Conservation (phyloP, 1,140 invertebrate species). For the Papilio machaon region DNA sequence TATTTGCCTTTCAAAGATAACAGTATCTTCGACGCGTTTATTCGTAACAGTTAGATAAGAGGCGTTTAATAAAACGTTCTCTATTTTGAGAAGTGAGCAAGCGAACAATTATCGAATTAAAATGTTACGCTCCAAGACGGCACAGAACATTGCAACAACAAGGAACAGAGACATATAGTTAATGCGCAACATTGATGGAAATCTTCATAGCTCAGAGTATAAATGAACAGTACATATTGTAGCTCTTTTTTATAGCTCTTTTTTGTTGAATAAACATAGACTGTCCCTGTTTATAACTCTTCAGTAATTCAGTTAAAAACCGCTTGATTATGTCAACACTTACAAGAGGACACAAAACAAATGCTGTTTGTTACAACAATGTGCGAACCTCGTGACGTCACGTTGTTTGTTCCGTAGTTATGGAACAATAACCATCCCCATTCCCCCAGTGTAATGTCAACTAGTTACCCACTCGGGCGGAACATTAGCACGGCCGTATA, state of each 20-base stretch:
- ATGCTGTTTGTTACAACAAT: constrained; percentile 2
- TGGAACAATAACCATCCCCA: constrained; percentile 12
- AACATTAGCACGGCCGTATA: constrained; percentile 17
- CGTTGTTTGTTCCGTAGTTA: constrained; percentile 22
- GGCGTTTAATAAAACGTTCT: constrained; percentile 13
- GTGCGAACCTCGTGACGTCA: background rate
- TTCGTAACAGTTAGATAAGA: constrained; percentile 32
- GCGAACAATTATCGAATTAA: constrained; percentile 16
- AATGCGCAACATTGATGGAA: background rate
- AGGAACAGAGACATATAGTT: background rate
- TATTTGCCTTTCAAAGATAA: constrained; percentile 11
- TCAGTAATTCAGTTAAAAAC: background rate
- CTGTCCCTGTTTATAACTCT: background rate
- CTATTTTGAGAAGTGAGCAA: constrained; percentile 26
- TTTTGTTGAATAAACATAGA: background rate
- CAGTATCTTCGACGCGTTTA: background rate
- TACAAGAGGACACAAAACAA: background rate
- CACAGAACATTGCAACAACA: constrained; percentile 12
- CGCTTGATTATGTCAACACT: background rate
- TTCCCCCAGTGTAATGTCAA: background rate
- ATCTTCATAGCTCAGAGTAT: background rate
- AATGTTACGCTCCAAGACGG: background rate
- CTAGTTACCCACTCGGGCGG: constrained; percentile 15
- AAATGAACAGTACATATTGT: background rate
- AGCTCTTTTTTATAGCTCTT: too few species aligned